phyloP scores from a whole-genome alignment of 2,888 invertebrate genomes.

The Sialis fuliginosa region DNA sequence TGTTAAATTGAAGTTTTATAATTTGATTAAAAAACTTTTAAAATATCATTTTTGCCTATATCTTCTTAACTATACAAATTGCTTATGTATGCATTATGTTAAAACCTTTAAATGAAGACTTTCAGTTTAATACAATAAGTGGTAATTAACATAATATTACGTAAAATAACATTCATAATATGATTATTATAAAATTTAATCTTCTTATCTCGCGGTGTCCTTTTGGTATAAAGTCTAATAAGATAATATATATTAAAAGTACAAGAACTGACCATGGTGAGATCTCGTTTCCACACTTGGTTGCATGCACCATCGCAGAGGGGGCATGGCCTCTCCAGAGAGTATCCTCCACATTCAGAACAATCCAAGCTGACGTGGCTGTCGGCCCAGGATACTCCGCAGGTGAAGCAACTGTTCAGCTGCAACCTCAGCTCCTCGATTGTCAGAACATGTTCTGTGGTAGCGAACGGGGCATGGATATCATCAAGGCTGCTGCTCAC shows the following conservation, averaged over 20 bases:
- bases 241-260: neutral
- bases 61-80: no score
- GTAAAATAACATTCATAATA: no score
- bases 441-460: conserved; percentile 35
- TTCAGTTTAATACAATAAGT: no score
- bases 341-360: conserved; percentile 64
- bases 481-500: conserved; percentile 24
- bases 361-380: conserved; percentile 62
- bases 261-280: conserved; percentile 44
- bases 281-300: conserved; percentile 55
- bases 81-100: no score
- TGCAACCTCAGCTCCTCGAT: conserved; percentile 54
- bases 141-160: no score
- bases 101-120: no score
- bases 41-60: no score
- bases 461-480: conserved; percentile 15
- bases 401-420: conserved; percentile 57
- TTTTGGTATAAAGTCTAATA: neutral
- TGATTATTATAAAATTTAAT: neutral
- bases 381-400: conserved; percentile 65
- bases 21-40: neutral
- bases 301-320: conserved; percentile 58
- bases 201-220: neutral
- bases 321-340: conserved; percentile 56
- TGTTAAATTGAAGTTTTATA: neutral